A percentile compares a stretch with the other conserved stretches of the same genome.
phyloP scores from a whole-genome alignment of 2,797 vertebrate species.

The Pseudotriccus pelzelni region DNA sequence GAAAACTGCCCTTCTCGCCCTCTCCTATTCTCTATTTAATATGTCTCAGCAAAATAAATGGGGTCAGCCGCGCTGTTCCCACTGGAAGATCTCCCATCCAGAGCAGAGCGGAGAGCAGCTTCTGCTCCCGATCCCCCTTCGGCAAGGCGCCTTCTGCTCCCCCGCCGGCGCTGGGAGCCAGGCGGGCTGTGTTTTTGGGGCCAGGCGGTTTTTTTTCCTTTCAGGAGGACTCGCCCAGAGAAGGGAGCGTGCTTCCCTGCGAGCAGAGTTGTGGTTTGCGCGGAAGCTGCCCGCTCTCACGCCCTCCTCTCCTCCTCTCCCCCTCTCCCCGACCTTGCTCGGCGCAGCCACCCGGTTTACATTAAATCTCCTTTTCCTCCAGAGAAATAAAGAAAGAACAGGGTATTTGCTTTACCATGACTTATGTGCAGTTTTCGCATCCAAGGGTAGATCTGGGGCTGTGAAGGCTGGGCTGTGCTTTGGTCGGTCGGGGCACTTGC shows the following conservation, averaged over 20 bases:
- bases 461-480: conserved; percentile 85
- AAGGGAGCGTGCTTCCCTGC: not conserved
- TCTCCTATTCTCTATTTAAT: conserved; percentile 68
- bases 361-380: conserved; percentile 45
- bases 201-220: not conserved
- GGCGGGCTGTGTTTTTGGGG: not conserved
- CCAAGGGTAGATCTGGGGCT: conserved; percentile 99
- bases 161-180: conserved; percentile 3
- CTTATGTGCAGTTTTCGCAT: conserved; percentile 99
- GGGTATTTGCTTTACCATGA: conserved; percentile 90
- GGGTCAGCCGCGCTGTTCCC: conserved; percentile 74
- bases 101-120: conserved; percentile 71
- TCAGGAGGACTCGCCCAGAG: not conserved
- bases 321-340: conserved; percentile 54
- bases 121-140: conserved; percentile 50
- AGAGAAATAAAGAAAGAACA: conserved; percentile 63
- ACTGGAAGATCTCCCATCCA: conserved; percentile 63
- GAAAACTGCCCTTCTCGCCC: conserved; percentile 42
- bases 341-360: conserved; percentile 48
- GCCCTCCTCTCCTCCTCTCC: conserved; percentile 47
- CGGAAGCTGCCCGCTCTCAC: conserved; percentile 42
- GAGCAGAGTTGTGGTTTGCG: conserved; percentile 12
- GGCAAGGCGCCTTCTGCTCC: conserved; percentile 42
- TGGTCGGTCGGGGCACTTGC: conserved; percentile 86
- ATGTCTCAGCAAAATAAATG: conserved; percentile 63